Percentiles rank a stretch among this genome's conserved stretches.
phyloP scores from a whole-genome alignment of 64 coral and sea anemone genomes.

The Montipora capricornis region DNA sequence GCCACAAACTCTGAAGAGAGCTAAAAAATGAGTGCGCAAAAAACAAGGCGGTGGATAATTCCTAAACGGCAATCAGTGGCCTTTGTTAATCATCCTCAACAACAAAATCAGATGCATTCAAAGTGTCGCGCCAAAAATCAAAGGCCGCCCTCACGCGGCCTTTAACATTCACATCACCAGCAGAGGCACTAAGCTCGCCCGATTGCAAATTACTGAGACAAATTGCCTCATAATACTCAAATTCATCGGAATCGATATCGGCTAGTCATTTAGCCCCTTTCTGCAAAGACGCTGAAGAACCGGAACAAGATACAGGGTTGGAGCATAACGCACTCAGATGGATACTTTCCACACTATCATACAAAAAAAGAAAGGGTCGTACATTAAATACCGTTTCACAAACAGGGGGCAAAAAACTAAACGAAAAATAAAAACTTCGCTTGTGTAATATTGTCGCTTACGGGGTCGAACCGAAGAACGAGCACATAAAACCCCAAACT shows the following conservation, averaged over 20 bases:
- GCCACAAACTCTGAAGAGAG: conserved; percentile 21
- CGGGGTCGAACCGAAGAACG: too few relatives aligned
- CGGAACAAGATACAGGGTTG: too few relatives aligned
- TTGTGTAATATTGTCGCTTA: too few relatives aligned
- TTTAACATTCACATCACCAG: background rate
- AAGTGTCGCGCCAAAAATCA: conserved; percentile 3
- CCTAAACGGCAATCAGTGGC: background rate
- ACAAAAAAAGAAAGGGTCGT: too few relatives aligned
- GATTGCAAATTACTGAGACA: background rate
- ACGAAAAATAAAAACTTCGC: too few relatives aligned
- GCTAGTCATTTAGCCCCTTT: too few relatives aligned
- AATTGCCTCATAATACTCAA: background rate
- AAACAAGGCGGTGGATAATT: conserved; percentile 12
- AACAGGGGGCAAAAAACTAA: too few relatives aligned
- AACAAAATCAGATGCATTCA: conserved; percentile 35
- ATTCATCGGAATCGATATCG: background rate
- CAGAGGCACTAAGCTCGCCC: background rate
- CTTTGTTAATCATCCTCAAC: conserved; percentile 2
- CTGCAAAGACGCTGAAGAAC: too few relatives aligned
- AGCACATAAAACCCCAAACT: too few relatives aligned
- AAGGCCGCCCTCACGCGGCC: background rate
- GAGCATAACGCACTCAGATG: too few relatives aligned
- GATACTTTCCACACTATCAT: too few relatives aligned
- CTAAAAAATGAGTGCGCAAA: background rate
- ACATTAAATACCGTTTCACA: too few relatives aligned